These are phyloP conservation scores for Dascillus cervinus DNA, from an alignment of 2,888 invertebrate species.

Conservation along the genomic window DNA sequence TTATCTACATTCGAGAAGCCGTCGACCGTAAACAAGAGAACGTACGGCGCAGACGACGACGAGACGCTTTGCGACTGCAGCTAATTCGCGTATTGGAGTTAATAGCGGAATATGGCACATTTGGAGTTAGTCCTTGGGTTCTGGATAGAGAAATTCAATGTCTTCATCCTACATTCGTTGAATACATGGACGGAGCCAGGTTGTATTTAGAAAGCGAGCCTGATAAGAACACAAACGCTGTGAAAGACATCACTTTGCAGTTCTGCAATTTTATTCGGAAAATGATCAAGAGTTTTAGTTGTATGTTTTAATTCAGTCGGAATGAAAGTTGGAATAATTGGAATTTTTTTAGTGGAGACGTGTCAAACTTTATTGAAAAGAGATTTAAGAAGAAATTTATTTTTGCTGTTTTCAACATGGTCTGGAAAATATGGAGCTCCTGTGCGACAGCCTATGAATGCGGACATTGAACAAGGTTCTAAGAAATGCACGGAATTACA, in stretches of 20 bases:
- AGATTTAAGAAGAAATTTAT: slow-evolving; percentile 79
- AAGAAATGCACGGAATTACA: slow-evolving; percentile 44
- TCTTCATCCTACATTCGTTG: slow-evolving; percentile 79
- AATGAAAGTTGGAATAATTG: neutral
- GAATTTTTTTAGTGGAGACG: slow-evolving; percentile 66
- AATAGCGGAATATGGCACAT: slow-evolving; percentile 86
- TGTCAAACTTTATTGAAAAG: slow-evolving; percentile 78
- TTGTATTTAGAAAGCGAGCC: slow-evolving; percentile 87
- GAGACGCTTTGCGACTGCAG: slow-evolving; percentile 88
- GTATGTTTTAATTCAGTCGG: slow-evolving; percentile 50
- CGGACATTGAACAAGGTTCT: slow-evolving; percentile 22
- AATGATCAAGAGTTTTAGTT: slow-evolving; percentile 86
- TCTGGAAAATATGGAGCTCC: slow-evolving; percentile 79
- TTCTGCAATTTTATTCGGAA: slow-evolving; percentile 92
- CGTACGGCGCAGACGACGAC: slow-evolving; percentile 78
- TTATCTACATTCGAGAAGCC: slow-evolving; percentile 87
- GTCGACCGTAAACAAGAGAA: slow-evolving; percentile 97
- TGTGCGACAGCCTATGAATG: slow-evolving; percentile 36
- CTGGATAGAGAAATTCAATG: slow-evolving; percentile 77
- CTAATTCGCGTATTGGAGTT: slow-evolving; percentile 86
- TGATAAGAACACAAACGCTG: slow-evolving; percentile 83
- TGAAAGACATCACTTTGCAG: slow-evolving; percentile 84
- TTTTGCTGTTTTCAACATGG: slow-evolving; percentile 90
- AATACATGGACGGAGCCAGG: slow-evolving; percentile 92
- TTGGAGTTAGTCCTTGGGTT: slow-evolving; percentile 76